Evolutionary conservation across 2,797 vertebrate genomes (phyloP).

Genomic region (Anguilla marmorata): DNA sequence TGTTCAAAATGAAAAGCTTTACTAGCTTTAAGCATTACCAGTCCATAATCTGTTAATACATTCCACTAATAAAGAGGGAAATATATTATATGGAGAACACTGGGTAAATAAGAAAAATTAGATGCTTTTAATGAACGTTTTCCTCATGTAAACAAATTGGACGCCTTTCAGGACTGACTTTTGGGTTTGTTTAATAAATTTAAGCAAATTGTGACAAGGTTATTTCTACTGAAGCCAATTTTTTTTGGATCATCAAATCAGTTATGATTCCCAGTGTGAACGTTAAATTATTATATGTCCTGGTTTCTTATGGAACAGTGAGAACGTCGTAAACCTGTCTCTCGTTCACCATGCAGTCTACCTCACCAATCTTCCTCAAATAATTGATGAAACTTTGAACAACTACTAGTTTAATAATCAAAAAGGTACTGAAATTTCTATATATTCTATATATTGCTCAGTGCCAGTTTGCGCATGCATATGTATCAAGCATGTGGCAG

Average conservation of each 20-base stretch:
- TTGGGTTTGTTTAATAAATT: not conserved
- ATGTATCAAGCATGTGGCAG: not conserved
- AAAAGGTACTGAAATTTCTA: too few relatives aligned
- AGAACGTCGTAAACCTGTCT: too few relatives aligned
- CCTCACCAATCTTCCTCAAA: too few relatives aligned
- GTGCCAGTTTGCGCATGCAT: not conserved
- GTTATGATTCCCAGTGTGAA: not conserved
- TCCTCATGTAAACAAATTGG: not conserved
- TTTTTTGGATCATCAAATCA: too few relatives aligned
- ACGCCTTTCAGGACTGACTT: not conserved
- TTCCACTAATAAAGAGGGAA: not conserved
- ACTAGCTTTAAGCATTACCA: not conserved
- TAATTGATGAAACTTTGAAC: too few relatives aligned
- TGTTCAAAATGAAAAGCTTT: not conserved
- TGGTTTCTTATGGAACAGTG: too few relatives aligned
- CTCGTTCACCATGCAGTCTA: too few relatives aligned
- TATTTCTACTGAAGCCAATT: not conserved
- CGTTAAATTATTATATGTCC: not conserved
- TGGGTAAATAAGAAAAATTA: not conserved
- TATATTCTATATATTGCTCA: too few relatives aligned
- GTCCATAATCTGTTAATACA: not conserved
- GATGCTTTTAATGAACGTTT: not conserved
- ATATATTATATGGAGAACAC: not conserved
- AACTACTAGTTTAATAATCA: too few relatives aligned
- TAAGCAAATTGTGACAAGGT: not conserved